Conservation (phyloP, 2,888 invertebrate species). For the Drosophila parthenogenetica region DNA sequence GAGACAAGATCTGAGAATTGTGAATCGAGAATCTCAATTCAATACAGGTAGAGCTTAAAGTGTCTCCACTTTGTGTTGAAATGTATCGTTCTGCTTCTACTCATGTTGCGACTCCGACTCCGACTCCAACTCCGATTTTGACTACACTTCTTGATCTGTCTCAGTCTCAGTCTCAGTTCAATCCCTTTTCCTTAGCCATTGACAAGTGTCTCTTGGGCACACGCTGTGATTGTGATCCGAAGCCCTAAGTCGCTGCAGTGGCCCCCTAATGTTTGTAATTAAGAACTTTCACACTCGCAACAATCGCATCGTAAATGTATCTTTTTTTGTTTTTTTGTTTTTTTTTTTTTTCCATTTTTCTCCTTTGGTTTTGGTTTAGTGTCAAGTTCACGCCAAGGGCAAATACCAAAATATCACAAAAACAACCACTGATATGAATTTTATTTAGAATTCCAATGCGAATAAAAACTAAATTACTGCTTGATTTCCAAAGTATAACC, state of each 20-base stretch:
- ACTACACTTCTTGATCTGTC: not conserved
- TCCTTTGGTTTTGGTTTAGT: constrained; percentile 63
- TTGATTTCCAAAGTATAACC: constrained; percentile 8
- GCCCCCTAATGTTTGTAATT: constrained; percentile 84
- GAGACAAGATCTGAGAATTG: constrained; percentile 23
- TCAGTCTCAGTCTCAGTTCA: constrained; percentile 30
- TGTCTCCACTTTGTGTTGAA: constrained; percentile 81
- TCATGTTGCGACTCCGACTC: constrained; percentile 27
- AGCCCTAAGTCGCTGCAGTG: constrained; percentile 73
- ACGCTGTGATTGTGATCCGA: constrained; percentile 73
- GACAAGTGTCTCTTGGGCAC: constrained; percentile 78
- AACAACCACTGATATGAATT: constrained; percentile 37
- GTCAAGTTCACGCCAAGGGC: constrained; percentile 77
- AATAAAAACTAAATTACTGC: constrained; percentile 1
- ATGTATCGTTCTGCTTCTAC: constrained; percentile 72
- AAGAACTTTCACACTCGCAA: constrained; percentile 85
- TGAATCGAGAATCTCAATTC: constrained; percentile 58
- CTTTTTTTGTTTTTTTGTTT: constrained; percentile 15
- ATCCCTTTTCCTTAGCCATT: constrained; percentile 57
- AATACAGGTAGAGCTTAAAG: constrained; percentile 81
- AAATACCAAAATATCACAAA: constrained; percentile 28
- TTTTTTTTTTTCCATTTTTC: not conserved
- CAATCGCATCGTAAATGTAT: constrained; percentile 82
- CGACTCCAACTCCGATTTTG: too few relatives aligned
- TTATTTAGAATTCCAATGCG: constrained; percentile 68